Evolutionary conservation across 2,888 invertebrate genomes (phyloP), one percentile per base, ranked within the genome.

Genomic region (Xanthia togata): DNA sequence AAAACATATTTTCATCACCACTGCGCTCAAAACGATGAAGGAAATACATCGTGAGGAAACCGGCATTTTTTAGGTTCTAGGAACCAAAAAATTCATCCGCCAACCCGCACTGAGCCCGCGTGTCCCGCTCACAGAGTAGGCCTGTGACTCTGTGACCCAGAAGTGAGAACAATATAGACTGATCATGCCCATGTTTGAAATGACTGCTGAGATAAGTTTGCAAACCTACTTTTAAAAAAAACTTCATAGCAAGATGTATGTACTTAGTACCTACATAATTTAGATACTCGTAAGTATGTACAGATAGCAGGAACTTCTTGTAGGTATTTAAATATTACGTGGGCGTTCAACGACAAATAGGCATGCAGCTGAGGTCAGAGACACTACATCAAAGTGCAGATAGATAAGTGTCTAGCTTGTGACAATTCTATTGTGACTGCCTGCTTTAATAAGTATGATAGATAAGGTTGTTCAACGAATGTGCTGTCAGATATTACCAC

Each of bases 341-440:
- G 31, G 64, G 64, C 1, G 59, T 26, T 9, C n/a, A 38, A 41
- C 41, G 55, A 57, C 55, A 20, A n/a, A 53, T 44, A 50, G 31
- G 0, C 47, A 65, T 38, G 44, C 14, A 11, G 8, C 5, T 50
- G 60, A 81, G 78, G 81, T 81, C 78, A 78, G 53, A 78, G 73
- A 65, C 81, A 44, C 2, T 35, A 47, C 60, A n/a, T 60, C 38
- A 38, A 64, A 38, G 20, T 50, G 26, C 50, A 38, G 53, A 35
- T 38, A 26, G n/a, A n/a, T 60, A 44, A 44, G 17, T n/a, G 53
- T n/a, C n/a, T 70, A n/a, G 35, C 26, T 31, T 11, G 57, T 59
- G 79, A 79, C 31, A 41, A 76, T 41, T 72, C n/a, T 79, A 50
- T 79, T 79, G 79, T 59, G 31, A 31, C n/a, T 31, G 55, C 12